These are phyloP conservation scores for Phenacoccus solenopsis DNA, from an alignment of 1,140 invertebrate species.

Conservation along the genomic window DNA sequence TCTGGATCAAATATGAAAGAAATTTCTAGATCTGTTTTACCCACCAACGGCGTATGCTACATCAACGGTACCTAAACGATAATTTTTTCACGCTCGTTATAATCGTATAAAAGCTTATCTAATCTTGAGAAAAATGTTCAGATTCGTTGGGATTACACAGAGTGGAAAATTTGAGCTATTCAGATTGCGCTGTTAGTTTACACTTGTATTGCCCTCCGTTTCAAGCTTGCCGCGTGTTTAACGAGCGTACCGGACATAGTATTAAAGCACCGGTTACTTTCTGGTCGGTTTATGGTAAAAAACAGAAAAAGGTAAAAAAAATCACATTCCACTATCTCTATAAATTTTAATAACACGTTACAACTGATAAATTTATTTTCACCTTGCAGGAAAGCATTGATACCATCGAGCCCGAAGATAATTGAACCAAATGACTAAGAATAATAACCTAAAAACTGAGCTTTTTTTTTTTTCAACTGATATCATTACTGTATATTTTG, in stretches of 20 bases:
- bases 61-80: constrained; percentile 66
- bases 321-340: too few species aligned
- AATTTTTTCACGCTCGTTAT: background rate
- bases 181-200: constrained; percentile 75
- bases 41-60: constrained; percentile 74
- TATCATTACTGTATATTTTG: too few species aligned
- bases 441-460: too few species aligned
- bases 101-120: too few species aligned
- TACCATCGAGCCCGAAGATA: background rate
- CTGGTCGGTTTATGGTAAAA: constrained; percentile 73
- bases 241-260: constrained; percentile 72
- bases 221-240: constrained; percentile 75
- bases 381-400: background rate
- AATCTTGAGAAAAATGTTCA: constrained; percentile 33
- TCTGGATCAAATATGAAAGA: constrained; percentile 42
- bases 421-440: too few species aligned
- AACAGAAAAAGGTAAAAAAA: constrained; percentile 35
- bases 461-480: too few species aligned
- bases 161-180: constrained; percentile 86
- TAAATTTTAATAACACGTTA: too few species aligned
- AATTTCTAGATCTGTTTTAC: constrained; percentile 46
- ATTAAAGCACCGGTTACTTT: constrained; percentile 65
- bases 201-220: constrained; percentile 96
- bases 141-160: constrained; percentile 89
- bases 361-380: too few species aligned